phyloP scores from a whole-genome alignment of 2,888 invertebrate genomes.

The Oligia latruncula region DNA sequence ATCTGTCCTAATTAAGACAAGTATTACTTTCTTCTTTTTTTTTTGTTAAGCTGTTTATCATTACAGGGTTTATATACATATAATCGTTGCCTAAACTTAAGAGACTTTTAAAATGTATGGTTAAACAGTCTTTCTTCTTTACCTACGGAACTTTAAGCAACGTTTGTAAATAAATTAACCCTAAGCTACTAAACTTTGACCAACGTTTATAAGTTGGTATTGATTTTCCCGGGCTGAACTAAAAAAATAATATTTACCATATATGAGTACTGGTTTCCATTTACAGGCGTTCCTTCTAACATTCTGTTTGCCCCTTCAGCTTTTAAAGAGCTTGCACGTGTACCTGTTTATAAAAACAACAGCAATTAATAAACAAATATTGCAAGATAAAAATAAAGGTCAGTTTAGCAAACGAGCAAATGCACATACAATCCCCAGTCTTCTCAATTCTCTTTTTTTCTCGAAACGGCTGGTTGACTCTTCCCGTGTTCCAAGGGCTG shows the following conservation, averaged over 20 bases:
- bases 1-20: not conserved
- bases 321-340: not conserved
- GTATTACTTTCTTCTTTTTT: too few relatives aligned
- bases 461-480: too few relatives aligned
- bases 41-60: not conserved
- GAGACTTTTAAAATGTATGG: not conserved
- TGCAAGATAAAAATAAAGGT: not conserved
- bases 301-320: constrained; percentile 14
- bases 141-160: not conserved
- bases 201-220: not conserved
- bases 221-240: not conserved
- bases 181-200: too few relatives aligned
- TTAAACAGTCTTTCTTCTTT: not conserved
- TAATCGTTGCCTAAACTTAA: not conserved
- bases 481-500: too few relatives aligned
- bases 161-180: not conserved
- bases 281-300: not conserved
- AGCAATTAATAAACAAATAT: not conserved
- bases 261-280: not conserved
- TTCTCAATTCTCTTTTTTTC: not conserved
- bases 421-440: not conserved
- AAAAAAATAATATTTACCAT: constrained; percentile 13
- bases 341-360: constrained; percentile 15
- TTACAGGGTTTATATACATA: not conserved
- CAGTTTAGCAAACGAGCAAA: not conserved